Evolutionary conservation across 2,113 vertebrate genomes (phyloP).

Genomic region (Cranoglanis bouderius): DNA sequence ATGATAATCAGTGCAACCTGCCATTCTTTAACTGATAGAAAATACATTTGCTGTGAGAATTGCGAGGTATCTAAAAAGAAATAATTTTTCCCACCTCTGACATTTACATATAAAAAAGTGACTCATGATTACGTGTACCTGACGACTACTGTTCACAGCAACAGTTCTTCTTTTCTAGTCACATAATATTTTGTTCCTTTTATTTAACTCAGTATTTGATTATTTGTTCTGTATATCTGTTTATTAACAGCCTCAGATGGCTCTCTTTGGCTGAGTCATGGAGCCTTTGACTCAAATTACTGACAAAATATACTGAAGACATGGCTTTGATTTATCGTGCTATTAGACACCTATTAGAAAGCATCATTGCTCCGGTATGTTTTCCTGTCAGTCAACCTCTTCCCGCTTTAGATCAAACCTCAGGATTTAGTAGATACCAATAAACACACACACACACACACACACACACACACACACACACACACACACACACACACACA

Average conservation of each 20-base stretch:
- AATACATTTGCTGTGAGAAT: neutral
- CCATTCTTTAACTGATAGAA: neutral
- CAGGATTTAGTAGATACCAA: neutral
- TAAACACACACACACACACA: neutral
- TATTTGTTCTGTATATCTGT: neutral
- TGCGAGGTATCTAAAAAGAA: neutral
- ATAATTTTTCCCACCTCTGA: neutral
- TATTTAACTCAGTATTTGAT: neutral
- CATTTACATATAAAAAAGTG: neutral
- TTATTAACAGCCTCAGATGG: neutral
- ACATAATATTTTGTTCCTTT: neutral
- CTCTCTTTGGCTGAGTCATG: neutral
- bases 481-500: neutral
- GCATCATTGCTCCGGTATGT: neutral
- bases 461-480: neutral
- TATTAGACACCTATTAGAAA: constrained; percentile 7
- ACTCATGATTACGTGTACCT: neutral
- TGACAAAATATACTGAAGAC: neutral
- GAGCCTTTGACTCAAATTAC: neutral
- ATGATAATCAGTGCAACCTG: too few relatives aligned
- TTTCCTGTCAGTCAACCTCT: neutral
- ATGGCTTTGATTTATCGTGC: neutral
- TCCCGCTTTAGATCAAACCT: neutral
- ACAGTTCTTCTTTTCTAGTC: neutral
- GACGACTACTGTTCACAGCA: neutral